phyloP scores from a whole-genome alignment of 2,888 invertebrate species.

The Plagodis pulveraria region DNA sequence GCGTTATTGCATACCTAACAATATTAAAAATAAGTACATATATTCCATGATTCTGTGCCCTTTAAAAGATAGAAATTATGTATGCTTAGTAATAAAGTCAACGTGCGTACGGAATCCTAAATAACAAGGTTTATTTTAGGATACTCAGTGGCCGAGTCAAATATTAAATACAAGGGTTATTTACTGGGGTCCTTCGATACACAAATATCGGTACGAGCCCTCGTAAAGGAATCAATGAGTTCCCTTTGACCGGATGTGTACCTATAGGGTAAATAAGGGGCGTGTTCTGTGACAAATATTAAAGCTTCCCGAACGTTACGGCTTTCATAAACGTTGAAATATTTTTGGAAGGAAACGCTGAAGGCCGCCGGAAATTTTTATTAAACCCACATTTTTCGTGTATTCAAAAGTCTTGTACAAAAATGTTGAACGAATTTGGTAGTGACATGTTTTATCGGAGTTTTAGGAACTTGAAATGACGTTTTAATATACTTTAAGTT shows the following conservation, averaged over 20 bases:
- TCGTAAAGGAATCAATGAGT: conserved; percentile 62
- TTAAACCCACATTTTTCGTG: conserved; percentile 20
- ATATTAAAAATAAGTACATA: too few species aligned
- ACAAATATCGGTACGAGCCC: conserved; percentile 57
- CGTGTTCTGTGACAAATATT: conserved; percentile 74
- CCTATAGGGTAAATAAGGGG: conserved; percentile 70
- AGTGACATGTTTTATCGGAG: neutral
- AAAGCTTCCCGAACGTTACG: conserved; percentile 45
- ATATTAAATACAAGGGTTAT: conserved; percentile 64
- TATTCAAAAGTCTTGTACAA: conserved; percentile 21
- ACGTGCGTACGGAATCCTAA: conserved; percentile 3
- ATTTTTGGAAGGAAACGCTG: conserved; percentile 36
- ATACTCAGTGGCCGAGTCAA: conserved; percentile 39
- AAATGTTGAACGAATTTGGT: conserved; percentile 11
- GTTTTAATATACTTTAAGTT: too few species aligned
- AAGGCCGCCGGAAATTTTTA: conserved; percentile 30
- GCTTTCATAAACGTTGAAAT: conserved; percentile 41
- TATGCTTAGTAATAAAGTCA: neutral
- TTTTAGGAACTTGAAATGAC: neutral
- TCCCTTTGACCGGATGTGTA: conserved; percentile 66
- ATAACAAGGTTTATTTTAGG: conserved; percentile 2
- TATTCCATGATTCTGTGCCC: too few species aligned
- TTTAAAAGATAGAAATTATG: too few species aligned
- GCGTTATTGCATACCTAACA: too few species aligned
- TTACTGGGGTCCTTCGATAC: conserved; percentile 58